phyloP scores from a whole-genome alignment of 1,140 invertebrate genomes.

The Acyrthosiphon pisum region DNA sequence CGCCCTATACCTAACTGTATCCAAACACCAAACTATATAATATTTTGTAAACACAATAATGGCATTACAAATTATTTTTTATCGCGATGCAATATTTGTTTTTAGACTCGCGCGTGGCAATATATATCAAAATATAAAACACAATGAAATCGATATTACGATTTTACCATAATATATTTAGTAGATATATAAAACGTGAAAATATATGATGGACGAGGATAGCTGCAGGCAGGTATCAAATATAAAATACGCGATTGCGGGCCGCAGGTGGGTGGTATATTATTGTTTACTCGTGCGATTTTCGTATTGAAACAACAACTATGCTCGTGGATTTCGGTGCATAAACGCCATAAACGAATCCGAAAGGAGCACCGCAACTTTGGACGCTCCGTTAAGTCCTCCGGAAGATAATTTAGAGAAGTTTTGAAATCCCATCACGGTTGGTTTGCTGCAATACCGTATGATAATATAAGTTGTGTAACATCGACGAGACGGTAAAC shows the following conservation, averaged over 20 bases:
- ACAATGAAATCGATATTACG: too few species aligned
- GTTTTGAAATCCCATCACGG: conserved; percentile 1
- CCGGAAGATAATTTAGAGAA: conserved; percentile 2
- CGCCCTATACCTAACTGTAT: too few species aligned
- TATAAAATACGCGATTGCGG: not conserved
- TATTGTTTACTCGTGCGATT: not conserved
- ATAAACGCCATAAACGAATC: not conserved
- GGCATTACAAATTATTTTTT: not conserved
- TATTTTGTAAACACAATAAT: not conserved
- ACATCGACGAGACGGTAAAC: not conserved
- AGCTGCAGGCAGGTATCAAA: too few species aligned
- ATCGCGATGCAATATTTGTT: not conserved
- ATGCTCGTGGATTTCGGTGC: not conserved
- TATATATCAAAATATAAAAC: not conserved
- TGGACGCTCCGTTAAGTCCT: not conserved
- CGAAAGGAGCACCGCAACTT: not conserved
- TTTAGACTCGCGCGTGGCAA: not conserved
- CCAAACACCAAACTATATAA: not conserved
- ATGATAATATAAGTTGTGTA: not conserved
- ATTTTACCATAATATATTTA: not conserved
- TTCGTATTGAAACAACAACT: not conserved
- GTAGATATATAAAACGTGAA: too few species aligned
- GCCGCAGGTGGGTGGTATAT: not conserved
- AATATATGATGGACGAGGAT: too few species aligned
- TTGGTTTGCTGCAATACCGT: not conserved